Evolutionary conservation across 2,797 vertebrate species (phyloP).

Genomic region (Morus bassanus): DNA sequence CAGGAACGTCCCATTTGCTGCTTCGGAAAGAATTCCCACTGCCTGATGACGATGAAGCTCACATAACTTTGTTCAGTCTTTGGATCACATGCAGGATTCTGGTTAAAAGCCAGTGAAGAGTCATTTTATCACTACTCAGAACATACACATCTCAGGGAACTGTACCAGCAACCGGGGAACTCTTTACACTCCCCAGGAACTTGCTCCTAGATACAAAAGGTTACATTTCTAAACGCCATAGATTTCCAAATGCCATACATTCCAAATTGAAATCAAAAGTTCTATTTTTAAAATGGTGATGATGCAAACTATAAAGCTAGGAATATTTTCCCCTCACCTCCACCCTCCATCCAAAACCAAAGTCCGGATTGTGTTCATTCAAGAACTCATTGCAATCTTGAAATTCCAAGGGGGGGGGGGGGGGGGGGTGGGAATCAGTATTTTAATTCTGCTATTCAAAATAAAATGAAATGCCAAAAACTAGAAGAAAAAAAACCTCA

Average conservation of each 20-base stretch:
- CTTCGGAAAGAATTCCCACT: slow-evolving; percentile 67
- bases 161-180: neutral
- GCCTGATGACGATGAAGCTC: slow-evolving; percentile 40
- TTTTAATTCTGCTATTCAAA: slow-evolving; percentile 4
- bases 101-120: slow-evolving; percentile 31
- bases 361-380: neutral
- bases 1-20: slow-evolving; percentile 64
- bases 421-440: too few species aligned
- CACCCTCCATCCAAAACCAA: neutral
- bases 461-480: neutral
- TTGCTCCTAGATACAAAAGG: slow-evolving; percentile 26
- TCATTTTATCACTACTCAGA: slow-evolving; percentile 48
- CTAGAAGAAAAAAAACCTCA: neutral
- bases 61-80: slow-evolving; percentile 50
- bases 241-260: neutral
- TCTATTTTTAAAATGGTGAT: slow-evolving; percentile 48
- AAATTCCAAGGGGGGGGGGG: neutral
- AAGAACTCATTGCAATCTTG: neutral
- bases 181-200: slow-evolving; percentile 10
- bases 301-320: slow-evolving; percentile 8
- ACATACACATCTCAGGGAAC: neutral
- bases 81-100: slow-evolving; percentile 57
- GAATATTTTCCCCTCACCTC: neutral
- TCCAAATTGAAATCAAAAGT: neutral
- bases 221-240: neutral